phyloP scores from a whole-genome alignment of 2,113 vertebrate genomes.

The Mustela nigripes region DNA sequence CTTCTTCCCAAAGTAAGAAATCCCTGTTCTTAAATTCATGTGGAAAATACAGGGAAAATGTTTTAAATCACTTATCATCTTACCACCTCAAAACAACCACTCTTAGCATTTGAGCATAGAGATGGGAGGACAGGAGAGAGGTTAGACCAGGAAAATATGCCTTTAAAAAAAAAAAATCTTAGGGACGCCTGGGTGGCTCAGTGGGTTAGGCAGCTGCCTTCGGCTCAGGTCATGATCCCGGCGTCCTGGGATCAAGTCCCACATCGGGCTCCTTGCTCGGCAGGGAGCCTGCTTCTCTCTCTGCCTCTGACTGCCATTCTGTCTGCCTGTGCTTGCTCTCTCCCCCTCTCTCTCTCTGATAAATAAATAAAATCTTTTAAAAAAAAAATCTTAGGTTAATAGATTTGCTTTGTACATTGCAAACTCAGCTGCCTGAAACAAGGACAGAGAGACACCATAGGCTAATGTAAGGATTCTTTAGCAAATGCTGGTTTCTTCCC shows the following conservation, averaged over 20 bases:
- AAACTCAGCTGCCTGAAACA: not conserved
- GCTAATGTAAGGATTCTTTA: not conserved
- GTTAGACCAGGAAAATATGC: not conserved
- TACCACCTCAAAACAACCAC: not conserved
- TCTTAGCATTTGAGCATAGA: not conserved
- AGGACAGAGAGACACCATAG: not conserved
- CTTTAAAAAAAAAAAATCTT: too few species aligned
- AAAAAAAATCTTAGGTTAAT: not conserved
- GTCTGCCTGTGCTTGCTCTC: too few species aligned
- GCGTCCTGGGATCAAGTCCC: too few species aligned
- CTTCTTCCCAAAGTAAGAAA: constrained; percentile 22
- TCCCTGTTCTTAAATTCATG: not conserved
- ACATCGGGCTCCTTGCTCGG: too few species aligned
- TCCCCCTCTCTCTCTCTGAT: too few species aligned
- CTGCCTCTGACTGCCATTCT: too few species aligned
- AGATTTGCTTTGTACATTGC: not conserved
- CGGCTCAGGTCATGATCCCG: too few species aligned
- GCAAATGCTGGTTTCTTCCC: not conserved
- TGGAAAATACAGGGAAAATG: not conserved
- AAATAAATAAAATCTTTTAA: too few species aligned
- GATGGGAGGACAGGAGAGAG: not conserved
- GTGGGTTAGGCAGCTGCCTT: too few species aligned
- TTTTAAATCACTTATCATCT: not conserved
- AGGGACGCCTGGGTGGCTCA: too few species aligned
- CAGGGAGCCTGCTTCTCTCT: too few species aligned